These are phyloP conservation scores for Sander vitreus DNA, from an alignment of 2,113 vertebrate species.

Conservation along the genomic window DNA sequence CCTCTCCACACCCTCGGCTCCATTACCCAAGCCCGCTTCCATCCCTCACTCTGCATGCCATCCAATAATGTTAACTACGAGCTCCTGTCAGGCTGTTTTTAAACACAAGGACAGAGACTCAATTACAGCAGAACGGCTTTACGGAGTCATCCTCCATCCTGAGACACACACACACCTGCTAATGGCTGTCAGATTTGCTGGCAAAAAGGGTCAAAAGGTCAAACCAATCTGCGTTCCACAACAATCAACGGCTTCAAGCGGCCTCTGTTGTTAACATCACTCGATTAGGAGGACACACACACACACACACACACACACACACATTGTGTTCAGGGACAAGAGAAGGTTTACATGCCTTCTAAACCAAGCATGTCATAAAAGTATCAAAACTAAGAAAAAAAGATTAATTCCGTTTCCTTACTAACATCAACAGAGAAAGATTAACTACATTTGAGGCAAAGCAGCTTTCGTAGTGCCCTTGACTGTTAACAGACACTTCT, in stretches of 20 bases:
- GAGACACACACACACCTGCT: conserved; percentile 71
- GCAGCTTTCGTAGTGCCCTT: neutral
- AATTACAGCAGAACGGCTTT: conserved; percentile 81
- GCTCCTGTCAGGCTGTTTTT: conserved; percentile 82
- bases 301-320: neutral
- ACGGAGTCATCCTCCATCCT: conserved; percentile 62
- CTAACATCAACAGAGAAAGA: neutral
- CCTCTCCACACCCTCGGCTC: conserved; percentile 64
- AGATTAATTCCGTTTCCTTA: neutral
- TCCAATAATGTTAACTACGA: conserved; percentile 77
- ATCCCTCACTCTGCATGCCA: conserved; percentile 73
- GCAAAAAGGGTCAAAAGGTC: conserved; percentile 76
- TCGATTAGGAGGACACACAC: conserved; percentile 69
- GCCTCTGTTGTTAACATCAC: conserved; percentile 77
- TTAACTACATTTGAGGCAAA: neutral
- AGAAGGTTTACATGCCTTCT: neutral
- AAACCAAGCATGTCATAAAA: conserved; percentile 1
- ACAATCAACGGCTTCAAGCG: conserved; percentile 79
- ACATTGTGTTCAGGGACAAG: neutral
- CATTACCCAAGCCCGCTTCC: conserved; percentile 63
- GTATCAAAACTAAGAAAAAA: neutral
- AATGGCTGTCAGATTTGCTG: conserved; percentile 77
- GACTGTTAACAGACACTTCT: conserved; percentile 34
- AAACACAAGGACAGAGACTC: conserved; percentile 85
- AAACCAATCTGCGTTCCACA: conserved; percentile 81